Base-by-base conservation (phyloP, 2,888 invertebrate species). In the Mesorhabditis belari region DNA sequence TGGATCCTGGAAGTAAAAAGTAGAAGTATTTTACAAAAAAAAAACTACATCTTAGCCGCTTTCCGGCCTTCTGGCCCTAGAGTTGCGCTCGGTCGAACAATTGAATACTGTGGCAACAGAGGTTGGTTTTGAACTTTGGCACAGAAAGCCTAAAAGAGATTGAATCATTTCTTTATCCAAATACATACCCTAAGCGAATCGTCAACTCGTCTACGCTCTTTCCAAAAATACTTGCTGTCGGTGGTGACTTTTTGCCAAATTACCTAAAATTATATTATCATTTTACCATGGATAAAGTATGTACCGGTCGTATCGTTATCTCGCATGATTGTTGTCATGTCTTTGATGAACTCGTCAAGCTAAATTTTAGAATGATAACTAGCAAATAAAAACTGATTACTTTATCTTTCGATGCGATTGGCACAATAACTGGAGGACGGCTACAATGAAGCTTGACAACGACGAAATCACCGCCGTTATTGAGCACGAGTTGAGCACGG, bases 371-470 rank as follows among this genome's bases (percentile, higher is more conserved):
- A 35, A 35, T n/a, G n/a, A 17, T 35, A 35, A 35, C 2, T 17
- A 35, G 17, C 17, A 35, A 12, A 35, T 35, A 35, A 35, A 35
- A 35, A 35, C 12, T 35, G 44, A 35, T 17, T 35, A 35, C 44
- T n/a, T 35, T 35, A 9, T 35, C n/a, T 2, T 35, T 35, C 12
- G n/a, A n/a, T 9, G 44, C 44, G 12, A 35, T 9, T n/a, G 44
- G 44, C 12, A 35, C 44, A n/a, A 35, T 35, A n/a, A 35, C n/a
- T n/a, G 63, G 63, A 6, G 2, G 26, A 29, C 57, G 27, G 19
- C 56, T 60, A 26, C 29, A 26, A 26, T 56, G 55, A n/a, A 63
- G 52, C 29, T 63, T 63, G 5, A 63, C 44, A 0, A 63, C n/a
- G 52, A 26, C 49, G 23, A 63, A 25, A 52, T 51, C 49, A 17